These are phyloP conservation scores for Eupsittula cactorum DNA, from an alignment of 2,113 vertebrate genomes.

Conservation along the genomic window DNA sequence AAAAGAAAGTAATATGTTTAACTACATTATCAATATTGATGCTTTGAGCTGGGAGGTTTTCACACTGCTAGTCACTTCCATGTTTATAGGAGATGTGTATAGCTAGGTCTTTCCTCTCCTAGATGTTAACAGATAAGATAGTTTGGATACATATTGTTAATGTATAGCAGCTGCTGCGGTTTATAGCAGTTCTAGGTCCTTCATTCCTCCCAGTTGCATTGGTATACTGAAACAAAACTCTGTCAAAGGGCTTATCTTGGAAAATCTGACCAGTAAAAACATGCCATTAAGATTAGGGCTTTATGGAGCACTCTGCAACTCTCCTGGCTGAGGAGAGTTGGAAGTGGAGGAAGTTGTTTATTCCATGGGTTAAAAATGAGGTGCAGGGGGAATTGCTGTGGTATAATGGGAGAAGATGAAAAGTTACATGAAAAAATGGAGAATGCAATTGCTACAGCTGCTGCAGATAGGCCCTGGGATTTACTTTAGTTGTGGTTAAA, in stretches of 20 bases:
- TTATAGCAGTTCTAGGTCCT: neutral
- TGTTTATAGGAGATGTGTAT: neutral
- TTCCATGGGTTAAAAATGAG: neutral
- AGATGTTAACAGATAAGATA: neutral
- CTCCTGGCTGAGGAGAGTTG: neutral
- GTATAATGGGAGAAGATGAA: constrained; percentile 11
- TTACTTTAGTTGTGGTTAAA: neutral
- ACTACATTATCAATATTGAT: neutral
- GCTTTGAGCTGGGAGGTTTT: neutral
- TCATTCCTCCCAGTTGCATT: neutral
- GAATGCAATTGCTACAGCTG: constrained; percentile 12
- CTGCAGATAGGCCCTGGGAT: neutral
- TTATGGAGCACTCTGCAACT: neutral
- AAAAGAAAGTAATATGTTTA: neutral
- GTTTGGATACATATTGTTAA: neutral
- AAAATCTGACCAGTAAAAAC: neutral
- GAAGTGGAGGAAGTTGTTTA: neutral
- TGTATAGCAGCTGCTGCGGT: neutral
- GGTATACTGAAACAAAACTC: neutral
- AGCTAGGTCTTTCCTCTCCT: neutral
- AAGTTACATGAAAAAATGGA: neutral
- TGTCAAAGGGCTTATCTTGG: neutral
- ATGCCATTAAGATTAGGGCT: neutral
- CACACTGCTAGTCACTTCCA: neutral
- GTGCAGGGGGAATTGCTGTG: constrained; percentile 14